Percentiles rank a stretch among this genome's conserved stretches.
phyloP scores from a whole-genome alignment of 1,140 invertebrate species.

The Luehdorfia chinensis region DNA sequence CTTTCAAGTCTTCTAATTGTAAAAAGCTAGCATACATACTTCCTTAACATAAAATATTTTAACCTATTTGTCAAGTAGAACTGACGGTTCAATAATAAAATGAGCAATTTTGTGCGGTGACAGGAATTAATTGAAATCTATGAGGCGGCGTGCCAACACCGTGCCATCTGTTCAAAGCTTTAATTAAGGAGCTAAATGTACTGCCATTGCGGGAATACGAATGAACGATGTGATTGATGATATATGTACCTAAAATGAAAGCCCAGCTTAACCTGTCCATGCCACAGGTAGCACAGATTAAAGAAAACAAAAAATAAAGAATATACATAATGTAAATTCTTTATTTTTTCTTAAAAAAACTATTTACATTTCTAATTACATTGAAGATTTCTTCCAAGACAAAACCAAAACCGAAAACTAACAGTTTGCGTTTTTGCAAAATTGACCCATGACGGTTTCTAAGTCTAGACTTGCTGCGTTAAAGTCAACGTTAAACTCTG shows the following conservation, averaged over 20 bases:
- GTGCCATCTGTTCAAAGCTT: slow-evolving; percentile 59
- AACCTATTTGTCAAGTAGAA: slow-evolving; percentile 27
- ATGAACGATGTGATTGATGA: slow-evolving; percentile 65
- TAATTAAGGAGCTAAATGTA: slow-evolving; percentile 72
- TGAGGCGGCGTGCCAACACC: slow-evolving; percentile 43
- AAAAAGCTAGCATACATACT: too few species aligned
- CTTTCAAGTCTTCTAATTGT: too few species aligned
- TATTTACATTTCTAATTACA: too few species aligned
- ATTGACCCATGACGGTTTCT: too few species aligned
- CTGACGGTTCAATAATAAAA: slow-evolving; percentile 44
- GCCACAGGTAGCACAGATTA: neutral
- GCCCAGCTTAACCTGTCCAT: neutral
- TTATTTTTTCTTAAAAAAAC: too few species aligned
- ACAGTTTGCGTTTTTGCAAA: too few species aligned
- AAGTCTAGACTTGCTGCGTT: too few species aligned
- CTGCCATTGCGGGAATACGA: slow-evolving; percentile 42
- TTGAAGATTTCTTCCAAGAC: too few species aligned
- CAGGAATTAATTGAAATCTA: slow-evolving; percentile 71
- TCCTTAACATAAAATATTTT: too few species aligned
- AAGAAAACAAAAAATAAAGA: slow-evolving; percentile 5
- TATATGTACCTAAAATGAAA: slow-evolving; percentile 10
- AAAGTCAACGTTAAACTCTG: too few species aligned
- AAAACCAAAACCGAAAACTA: too few species aligned
- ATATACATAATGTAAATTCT: too few species aligned
- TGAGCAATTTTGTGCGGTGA: slow-evolving; percentile 57